Percentiles rank a stretch among this genome's conserved stretches.
These are phyloP conservation scores for Bostrychus sinensis DNA, from an alignment of 2,113 vertebrate genomes.

Conservation along the genomic window DNA sequence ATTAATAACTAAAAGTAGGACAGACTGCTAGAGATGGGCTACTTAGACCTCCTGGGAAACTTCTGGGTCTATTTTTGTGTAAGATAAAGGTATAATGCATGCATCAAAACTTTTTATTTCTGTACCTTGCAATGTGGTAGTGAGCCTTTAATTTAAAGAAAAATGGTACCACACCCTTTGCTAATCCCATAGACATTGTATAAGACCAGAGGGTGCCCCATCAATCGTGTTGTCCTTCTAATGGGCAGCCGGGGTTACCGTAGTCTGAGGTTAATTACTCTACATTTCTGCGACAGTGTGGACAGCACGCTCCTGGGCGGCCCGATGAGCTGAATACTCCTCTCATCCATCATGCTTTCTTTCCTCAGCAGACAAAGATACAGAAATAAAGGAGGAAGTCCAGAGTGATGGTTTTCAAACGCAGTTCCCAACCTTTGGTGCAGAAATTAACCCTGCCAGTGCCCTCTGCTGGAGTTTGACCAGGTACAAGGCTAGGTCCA, in stretches of 20 bases:
- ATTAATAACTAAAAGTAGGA: conserved; percentile 65
- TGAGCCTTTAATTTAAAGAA: neutral
- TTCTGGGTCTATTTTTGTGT: neutral
- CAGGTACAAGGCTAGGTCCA: conserved; percentile 38
- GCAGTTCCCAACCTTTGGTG: conserved; percentile 53
- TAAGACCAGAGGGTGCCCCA: conserved; percentile 74
- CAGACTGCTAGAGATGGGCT: conserved; percentile 37
- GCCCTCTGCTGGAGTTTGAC: conserved; percentile 52
- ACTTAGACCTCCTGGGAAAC: conserved; percentile 40
- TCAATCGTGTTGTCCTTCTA: conserved; percentile 84
- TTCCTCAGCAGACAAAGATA: conserved; percentile 56
- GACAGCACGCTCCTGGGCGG: conserved; percentile 74
- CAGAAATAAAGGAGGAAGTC: conserved; percentile 51
- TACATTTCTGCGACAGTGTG: conserved; percentile 68
- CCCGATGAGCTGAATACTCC: conserved; percentile 62
- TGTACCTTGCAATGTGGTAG: neutral
- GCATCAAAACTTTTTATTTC: neutral
- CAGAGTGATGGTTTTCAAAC: conserved; percentile 65
- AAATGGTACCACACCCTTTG: conserved; percentile 17
- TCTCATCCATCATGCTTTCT: conserved; percentile 79
- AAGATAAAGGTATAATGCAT: neutral
- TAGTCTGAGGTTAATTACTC: conserved; percentile 86
- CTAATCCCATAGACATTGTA: conserved; percentile 49
- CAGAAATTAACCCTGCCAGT: conserved; percentile 65
- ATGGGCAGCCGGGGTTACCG: conserved; percentile 78